Percentiles rank a stretch among this genome's conserved stretches.
Evolutionary conservation across 2,888 invertebrate genomes (phyloP).

Genomic region (Chrysina gloriosa): DNA sequence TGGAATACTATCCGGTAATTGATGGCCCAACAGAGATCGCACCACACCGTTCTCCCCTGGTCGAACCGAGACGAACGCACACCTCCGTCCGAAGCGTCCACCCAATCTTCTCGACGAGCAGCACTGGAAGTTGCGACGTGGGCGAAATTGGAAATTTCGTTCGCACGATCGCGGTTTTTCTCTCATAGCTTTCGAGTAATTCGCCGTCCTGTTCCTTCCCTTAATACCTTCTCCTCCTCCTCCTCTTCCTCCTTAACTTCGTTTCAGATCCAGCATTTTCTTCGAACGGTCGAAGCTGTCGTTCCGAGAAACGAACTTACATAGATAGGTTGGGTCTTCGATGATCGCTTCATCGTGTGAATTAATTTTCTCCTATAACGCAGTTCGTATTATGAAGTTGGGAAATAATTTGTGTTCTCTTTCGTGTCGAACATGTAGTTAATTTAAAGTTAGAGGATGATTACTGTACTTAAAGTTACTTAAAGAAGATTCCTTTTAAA

Average conservation of each 20-base stretch:
- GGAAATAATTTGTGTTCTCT: conserved; percentile 42
- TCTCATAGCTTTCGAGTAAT: conserved; percentile 42
- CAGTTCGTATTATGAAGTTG: neutral
- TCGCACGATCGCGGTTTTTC: conserved; percentile 44
- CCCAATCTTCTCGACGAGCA: neutral
- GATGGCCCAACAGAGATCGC: conserved; percentile 40
- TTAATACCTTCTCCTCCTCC: neutral
- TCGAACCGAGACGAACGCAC: conserved; percentile 43
- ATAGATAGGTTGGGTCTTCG: neutral
- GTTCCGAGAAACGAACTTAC: conserved; percentile 23
- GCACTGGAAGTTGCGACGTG: conserved; percentile 43
- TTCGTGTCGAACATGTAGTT: conserved; percentile 43
- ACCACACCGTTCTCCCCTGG: neutral
- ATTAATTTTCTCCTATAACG: conserved; percentile 49
- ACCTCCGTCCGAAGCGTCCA: conserved; percentile 18
- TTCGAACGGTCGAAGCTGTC: neutral
- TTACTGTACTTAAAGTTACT: conserved; percentile 40
- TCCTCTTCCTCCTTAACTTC: neutral
- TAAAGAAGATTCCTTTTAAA: neutral
- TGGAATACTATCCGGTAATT: conserved; percentile 29
- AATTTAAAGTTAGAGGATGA: conserved; percentile 31
- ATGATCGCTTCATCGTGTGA: conserved; percentile 48
- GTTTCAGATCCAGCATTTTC: neutral
- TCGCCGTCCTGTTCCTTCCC: conserved; percentile 38
- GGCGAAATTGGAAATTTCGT: conserved; percentile 37